Evolutionary conservation across 1,140 invertebrate species (phyloP), one percentile per base, ranked within the genome.

Genomic region (Zaprionus ornatus): DNA sequence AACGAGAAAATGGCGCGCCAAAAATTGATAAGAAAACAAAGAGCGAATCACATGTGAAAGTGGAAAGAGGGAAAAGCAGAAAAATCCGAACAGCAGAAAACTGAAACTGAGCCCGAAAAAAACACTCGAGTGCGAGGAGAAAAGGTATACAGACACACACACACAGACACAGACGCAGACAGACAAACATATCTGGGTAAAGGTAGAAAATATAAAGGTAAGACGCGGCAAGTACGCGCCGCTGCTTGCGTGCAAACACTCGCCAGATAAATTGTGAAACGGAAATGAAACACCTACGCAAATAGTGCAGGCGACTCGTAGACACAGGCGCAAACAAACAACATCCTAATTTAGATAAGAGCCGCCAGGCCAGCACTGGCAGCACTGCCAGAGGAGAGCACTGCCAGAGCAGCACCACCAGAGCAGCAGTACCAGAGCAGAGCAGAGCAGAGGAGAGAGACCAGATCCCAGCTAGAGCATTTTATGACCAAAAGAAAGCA

Each of bases 271-370:
- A 90, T 90, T 90, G 86, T 90, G 83, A 80, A 91, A 82, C 85
- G 88, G 88, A 91, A 91, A 91, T 91, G 88, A 91, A 91, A 91
- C 88, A 91, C 88, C 88, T 91, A 91, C 84, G 84, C 88, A 91
- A 91, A 91, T 90, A 91, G 71, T 82, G 77, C 68, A 83, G 65
- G 64, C 84, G 83, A 74, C 82, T 80, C 71, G 84, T 74, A 90
- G 82, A 90, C 86, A 86, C 83, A 76, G 85, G 77, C 81, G 80
- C 84, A 87, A 88, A 87, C 85, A 87, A 87, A 82, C 84, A 84
- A 91, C 88, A 91, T 91, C 80, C 81, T 85, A 91, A 88, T 91
- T 91, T 88, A 91, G 88, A 91, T 91, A 91, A 91, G 88, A 84
- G 83, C 69, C 83, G 77, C 68, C 72, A 78, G 68, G 37, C 56